Evolutionary conservation across 2,888 invertebrate genomes (phyloP).

Genomic region (Rhagonycha lutea): DNA sequence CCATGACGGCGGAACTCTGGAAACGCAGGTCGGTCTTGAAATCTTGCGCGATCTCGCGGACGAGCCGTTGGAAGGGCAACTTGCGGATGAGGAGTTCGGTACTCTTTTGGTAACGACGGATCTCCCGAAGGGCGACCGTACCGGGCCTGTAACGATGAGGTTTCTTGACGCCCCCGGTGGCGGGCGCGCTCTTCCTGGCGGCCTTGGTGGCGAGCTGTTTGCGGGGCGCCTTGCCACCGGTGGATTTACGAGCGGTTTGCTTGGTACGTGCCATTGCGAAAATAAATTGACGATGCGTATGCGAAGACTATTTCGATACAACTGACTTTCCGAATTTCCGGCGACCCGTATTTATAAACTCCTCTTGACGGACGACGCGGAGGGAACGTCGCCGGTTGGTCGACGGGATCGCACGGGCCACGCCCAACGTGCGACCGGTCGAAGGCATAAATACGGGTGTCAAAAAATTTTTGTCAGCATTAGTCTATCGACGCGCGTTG

Average conservation of each 20-base stretch:
- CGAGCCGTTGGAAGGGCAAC: constrained; percentile 93
- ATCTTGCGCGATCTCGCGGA: constrained; percentile 96
- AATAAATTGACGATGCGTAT: not conserved
- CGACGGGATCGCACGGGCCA: no score
- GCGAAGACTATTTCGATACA: no score
- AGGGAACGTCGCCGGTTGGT: no score
- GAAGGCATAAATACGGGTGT: no score
- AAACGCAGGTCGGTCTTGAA: constrained; percentile 96
- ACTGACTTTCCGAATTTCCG: no score
- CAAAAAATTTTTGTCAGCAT: no score
- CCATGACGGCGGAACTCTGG: constrained; percentile 93
- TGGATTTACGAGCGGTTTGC: constrained; percentile 96
- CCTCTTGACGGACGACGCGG: no score
- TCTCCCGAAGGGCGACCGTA: constrained; percentile 95
- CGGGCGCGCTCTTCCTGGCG: constrained; percentile 92
- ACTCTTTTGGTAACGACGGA: constrained; percentile 94
- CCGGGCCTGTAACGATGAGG: constrained; percentile 97
- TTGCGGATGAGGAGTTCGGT: constrained; percentile 95
- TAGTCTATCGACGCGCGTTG: no score
- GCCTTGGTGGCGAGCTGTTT: constrained; percentile 94
- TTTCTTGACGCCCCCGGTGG: constrained; percentile 95
- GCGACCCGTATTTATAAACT: no score
- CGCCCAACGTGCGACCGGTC: no score
- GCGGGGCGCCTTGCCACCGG: constrained; percentile 95
- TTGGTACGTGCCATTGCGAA: constrained; percentile 96